These are phyloP conservation scores for Lordiphosa andalusiaca DNA, from an alignment of 2,888 invertebrate species.

Conservation along the genomic window DNA sequence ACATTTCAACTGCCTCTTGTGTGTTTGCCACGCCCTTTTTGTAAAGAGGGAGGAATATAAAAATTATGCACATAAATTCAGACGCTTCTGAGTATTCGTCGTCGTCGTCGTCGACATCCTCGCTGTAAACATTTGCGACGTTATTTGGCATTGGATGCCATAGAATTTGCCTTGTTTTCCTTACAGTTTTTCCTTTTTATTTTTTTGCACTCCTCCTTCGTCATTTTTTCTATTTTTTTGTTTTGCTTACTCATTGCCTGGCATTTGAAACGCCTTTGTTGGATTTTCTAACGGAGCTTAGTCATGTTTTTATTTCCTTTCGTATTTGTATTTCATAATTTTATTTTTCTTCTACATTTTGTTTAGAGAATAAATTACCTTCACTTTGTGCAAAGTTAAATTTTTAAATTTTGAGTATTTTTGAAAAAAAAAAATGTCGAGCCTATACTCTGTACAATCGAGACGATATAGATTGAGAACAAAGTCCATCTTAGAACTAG, in stretches of 20 bases:
- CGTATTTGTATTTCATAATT: slow-evolving; percentile 11
- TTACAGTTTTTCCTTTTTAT: slow-evolving; percentile 24
- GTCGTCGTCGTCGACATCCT: too few species aligned
- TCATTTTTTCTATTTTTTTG: slow-evolving; percentile 13
- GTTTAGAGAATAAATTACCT: slow-evolving; percentile 41
- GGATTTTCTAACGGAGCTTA: slow-evolving; percentile 31
- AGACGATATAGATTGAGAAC: too few species aligned
- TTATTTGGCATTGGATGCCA: slow-evolving; percentile 13
- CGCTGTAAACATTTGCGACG: slow-evolving; percentile 55
- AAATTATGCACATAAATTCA: slow-evolving; percentile 71
- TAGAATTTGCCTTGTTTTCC: slow-evolving; percentile 30
- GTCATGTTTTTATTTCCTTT: slow-evolving; percentile 40
- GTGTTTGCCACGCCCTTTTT: slow-evolving; percentile 9
- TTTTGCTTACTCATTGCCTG: slow-evolving; percentile 43
- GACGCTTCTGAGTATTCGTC: slow-evolving; percentile 33
- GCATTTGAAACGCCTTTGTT: slow-evolving; percentile 52
- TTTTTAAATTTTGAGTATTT: slow-evolving; percentile 16
- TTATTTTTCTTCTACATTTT: slow-evolving; percentile 14
- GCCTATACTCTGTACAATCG: too few species aligned
- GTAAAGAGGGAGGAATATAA: slow-evolving; percentile 41
- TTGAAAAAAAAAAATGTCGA: too few species aligned
- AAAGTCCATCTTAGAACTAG: too few species aligned
- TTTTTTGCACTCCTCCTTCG: not conserved
- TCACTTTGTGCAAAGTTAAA: slow-evolving; percentile 26
- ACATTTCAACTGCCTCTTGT: slow-evolving; percentile 1